A percentile compares a stretch with the other conserved stretches of the same genome.
Conservation (phyloP, 2,888 invertebrate genomes). For the Phorcus lineatus region DNA sequence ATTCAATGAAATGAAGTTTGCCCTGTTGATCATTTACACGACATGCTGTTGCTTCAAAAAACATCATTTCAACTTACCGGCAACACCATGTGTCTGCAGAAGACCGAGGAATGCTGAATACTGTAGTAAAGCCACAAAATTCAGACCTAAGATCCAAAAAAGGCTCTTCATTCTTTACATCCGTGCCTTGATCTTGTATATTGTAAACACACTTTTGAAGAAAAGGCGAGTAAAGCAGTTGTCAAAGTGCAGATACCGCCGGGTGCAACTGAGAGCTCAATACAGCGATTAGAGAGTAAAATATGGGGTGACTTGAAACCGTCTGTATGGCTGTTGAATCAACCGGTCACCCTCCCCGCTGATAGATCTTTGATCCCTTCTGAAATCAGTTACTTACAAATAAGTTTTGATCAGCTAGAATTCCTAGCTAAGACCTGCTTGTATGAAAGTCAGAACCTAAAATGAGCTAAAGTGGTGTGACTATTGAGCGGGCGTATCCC, state of each 20-base stretch:
- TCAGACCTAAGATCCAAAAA: background rate
- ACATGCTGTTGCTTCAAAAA: too few species aligned
- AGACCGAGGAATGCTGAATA: background rate
- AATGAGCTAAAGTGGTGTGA: background rate
- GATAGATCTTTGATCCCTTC: too few species aligned
- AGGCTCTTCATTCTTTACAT: background rate
- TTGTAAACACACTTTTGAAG: too few species aligned
- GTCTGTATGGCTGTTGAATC: constrained; percentile 16
- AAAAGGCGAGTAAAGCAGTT: too few species aligned
- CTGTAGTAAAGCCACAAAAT: background rate
- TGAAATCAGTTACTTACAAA: too few species aligned
- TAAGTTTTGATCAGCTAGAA: too few species aligned
- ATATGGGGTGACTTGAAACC: constrained; percentile 16
- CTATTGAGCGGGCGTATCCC: background rate
- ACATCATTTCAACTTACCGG: constrained; percentile 9
- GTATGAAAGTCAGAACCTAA: background rate
- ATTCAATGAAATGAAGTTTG: too few species aligned
- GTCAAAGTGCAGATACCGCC: background rate
- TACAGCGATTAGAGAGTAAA: background rate
- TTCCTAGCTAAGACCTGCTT: background rate
- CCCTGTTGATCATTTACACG: too few species aligned
- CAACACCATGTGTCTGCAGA: background rate
- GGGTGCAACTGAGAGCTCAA: background rate
- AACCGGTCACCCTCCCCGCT: background rate
- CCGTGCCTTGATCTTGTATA: background rate